Evolutionary conservation across 2,888 invertebrate species (phyloP), one percentile per base, ranked within the genome.

Genomic region (Drosophila formosana): DNA sequence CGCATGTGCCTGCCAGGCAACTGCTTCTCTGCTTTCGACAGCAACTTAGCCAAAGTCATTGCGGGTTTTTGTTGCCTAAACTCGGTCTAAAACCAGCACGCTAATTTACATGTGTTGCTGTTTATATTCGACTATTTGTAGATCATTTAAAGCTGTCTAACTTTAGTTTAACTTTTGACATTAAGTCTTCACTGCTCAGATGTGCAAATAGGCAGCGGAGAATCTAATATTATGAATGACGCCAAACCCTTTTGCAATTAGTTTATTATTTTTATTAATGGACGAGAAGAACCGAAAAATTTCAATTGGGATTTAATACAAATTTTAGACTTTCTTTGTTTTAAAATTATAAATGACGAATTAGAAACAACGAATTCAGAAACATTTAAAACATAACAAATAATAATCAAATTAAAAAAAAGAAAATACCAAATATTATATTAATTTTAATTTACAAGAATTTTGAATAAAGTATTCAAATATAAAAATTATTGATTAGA

Each of bases 41-140:
- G 32, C 43, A 73, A 73, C 64, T 65, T 62, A 41, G 62, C 62
- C 60, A 68, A 77, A 78, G 68, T 76, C 75, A 73, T 66, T 78
- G 67, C 41, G 34, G 46, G 34, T n/a, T 55, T 56, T n/a, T 62
- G 34, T 37, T 11, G 45, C 9, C 45, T 45, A 18, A 78, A 51
- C 63, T 56, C 58, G 32, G 41, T 34, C 60, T 43, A 53, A 79
- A 56, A 68, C 73, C 65, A 63, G 52, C 50, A 52, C 49, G 13
- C 58, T 66, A 73, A 75, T 83, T 83, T 67, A 47, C 53, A 63
- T 55, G 68, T 61, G 65, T 67, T 60, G 49, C 55, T 57, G 55
- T 53, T 72, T 58, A 63, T 49, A 60, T 67, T 46, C 25, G 75
- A 68, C 67, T 75, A 55, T 79, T 76, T 53, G 11, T 66, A 66